phyloP scores from a whole-genome alignment of 2,797 vertebrate genomes.

The Propithecus deckenii region DNA sequence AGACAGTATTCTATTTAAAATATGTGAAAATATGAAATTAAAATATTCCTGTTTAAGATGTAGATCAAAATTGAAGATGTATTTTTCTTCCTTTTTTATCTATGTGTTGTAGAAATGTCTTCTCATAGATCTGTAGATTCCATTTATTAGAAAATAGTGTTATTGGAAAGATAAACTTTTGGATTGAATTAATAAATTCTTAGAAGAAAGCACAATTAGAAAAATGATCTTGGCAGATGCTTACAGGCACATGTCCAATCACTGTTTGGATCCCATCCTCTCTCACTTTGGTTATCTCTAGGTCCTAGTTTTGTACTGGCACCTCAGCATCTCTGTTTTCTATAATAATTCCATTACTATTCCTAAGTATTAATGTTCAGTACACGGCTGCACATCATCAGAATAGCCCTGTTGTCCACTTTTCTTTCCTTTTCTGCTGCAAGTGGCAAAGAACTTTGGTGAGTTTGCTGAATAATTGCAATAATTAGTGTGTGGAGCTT shows the following conservation, averaged over 20 bases:
- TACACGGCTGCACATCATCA: background rate
- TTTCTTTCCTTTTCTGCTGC: background rate
- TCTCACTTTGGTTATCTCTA: background rate
- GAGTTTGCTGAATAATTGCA: background rate
- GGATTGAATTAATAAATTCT: constrained; percentile 12
- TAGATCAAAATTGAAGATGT: background rate
- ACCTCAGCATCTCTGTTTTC: background rate
- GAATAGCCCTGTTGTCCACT: background rate
- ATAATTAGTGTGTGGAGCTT: background rate
- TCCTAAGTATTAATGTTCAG: background rate
- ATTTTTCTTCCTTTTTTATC: background rate
- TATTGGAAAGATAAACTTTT: constrained; percentile 2
- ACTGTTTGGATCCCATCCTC: background rate
- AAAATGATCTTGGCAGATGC: background rate
- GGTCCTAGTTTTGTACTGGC: background rate
- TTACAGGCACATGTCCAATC: background rate
- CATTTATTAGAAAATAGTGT: background rate
- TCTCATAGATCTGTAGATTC: background rate
- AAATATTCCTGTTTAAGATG: constrained; percentile 21
- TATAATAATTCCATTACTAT: background rate
- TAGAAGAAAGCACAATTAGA: constrained; percentile 6
- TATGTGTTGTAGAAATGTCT: background rate
- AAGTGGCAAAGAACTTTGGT: background rate
- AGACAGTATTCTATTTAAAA: constrained; percentile 4
- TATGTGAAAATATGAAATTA: background rate